These are phyloP conservation scores for Pelvicachromis taeniatus DNA, from an alignment of 2,113 vertebrate species.

Conservation along the genomic window DNA sequence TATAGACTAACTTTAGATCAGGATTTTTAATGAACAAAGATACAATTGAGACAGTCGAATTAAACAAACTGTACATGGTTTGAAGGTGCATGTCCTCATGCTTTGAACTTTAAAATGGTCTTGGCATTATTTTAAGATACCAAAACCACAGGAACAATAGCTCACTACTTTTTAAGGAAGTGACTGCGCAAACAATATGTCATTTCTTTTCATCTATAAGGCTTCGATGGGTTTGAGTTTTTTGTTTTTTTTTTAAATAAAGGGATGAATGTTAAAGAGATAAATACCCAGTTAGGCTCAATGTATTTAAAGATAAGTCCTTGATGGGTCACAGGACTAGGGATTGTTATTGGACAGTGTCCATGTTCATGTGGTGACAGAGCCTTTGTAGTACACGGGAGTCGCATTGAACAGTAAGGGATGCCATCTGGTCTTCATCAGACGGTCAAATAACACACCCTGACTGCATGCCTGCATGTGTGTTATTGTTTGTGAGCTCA, in stretches of 20 bases:
- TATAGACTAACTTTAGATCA: not conserved
- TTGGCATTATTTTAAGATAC: not conserved
- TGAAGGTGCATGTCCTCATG: not conserved
- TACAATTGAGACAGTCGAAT: not conserved
- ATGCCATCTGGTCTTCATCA: constrained; percentile 51
- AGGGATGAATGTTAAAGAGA: not conserved
- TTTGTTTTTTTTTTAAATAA: not conserved
- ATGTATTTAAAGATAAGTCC: not conserved
- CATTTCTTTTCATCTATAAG: not conserved
- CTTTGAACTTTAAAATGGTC: not conserved
- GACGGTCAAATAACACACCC: constrained; percentile 11
- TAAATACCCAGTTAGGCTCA: not conserved
- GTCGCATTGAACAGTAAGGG: constrained; percentile 28
- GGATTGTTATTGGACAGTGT: constrained; percentile 24
- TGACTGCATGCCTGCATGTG: not conserved
- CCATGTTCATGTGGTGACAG: constrained; percentile 20
- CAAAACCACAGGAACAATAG: not conserved
- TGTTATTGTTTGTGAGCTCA: not conserved
- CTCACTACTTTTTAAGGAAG: not conserved
- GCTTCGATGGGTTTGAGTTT: not conserved
- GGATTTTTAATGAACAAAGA: not conserved
- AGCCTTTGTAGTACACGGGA: constrained; percentile 40
- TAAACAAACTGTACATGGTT: not conserved
- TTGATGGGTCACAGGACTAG: not conserved
- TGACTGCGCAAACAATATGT: not conserved